A percentile compares a stretch with the other conserved stretches of the same genome.
phyloP scores from a whole-genome alignment of 2,113 vertebrate genomes.

The Tragelaphus scriptus region DNA sequence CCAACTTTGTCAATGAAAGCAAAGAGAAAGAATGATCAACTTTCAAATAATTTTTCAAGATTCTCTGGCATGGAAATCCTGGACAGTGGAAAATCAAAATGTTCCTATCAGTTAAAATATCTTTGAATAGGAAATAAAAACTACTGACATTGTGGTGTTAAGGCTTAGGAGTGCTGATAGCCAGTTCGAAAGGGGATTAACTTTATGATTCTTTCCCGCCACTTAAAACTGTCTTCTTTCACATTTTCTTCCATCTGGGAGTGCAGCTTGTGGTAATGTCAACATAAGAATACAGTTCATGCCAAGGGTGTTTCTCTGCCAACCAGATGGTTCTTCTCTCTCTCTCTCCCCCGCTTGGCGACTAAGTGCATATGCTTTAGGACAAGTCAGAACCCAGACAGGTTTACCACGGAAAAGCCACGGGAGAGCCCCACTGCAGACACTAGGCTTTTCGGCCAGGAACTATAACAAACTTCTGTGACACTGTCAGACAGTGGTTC shows the following conservation, averaged over 20 bases:
- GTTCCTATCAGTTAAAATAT: not conserved
- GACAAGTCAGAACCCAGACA: conserved; percentile 75
- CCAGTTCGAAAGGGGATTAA: conserved; percentile 57
- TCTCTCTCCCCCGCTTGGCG: conserved; percentile 31
- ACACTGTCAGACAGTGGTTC: conserved; percentile 67
- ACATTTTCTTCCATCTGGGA: conserved; percentile 83
- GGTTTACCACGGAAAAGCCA: conserved; percentile 71
- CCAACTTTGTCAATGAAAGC: not conserved
- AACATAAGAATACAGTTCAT: conserved; percentile 78
- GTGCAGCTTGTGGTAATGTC: conserved; percentile 83
- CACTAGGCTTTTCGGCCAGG: conserved; percentile 68
- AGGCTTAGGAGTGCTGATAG: conserved; percentile 58
- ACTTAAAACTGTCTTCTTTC: conserved; percentile 79
- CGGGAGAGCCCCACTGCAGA: conserved; percentile 53
- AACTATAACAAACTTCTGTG: conserved; percentile 66
- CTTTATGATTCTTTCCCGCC: conserved; percentile 54
- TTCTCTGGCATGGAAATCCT: not conserved
- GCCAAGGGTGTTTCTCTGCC: conserved; percentile 84
- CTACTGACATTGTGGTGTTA: conserved; percentile 18
- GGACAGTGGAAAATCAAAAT: conserved; percentile 21
- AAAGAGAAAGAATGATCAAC: not conserved
- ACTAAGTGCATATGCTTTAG: conserved; percentile 78
- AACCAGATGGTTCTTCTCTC: conserved; percentile 81
- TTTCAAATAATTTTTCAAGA: not conserved
- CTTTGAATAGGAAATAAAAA: not conserved